phyloP scores from a whole-genome alignment of 2,888 invertebrate genomes.

The Agrochola macilenta region DNA sequence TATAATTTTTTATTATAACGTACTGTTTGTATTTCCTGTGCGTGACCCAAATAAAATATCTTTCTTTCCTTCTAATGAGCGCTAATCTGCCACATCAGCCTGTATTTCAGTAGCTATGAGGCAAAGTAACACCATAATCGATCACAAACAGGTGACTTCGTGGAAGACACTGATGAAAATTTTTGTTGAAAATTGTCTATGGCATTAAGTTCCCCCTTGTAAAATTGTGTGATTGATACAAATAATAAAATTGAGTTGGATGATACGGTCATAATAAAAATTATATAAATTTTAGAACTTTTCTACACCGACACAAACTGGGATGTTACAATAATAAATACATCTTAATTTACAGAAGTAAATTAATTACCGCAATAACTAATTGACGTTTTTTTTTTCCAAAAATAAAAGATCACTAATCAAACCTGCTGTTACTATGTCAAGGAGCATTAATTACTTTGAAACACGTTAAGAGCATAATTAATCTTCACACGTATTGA shows the following conservation, averaged over 20 bases:
- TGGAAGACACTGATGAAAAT: neutral
- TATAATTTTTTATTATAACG: too few relatives aligned
- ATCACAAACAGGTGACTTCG: neutral
- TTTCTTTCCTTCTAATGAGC: neutral
- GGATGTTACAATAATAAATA: neutral
- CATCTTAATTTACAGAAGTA: constrained; percentile 26
- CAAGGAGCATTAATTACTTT: constrained; percentile 68
- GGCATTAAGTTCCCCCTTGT: neutral
- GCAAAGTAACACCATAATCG: neutral
- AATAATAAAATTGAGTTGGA: neutral
- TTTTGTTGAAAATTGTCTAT: neutral
- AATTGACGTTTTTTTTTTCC: constrained; percentile 34
- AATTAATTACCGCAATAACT: constrained; percentile 18
- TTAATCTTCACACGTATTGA: constrained; percentile 56
- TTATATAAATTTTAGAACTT: neutral
- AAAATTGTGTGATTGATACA: neutral
- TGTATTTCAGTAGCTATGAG: neutral
- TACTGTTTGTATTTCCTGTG: too few relatives aligned
- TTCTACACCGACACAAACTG: neutral
- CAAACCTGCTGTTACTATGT: constrained; percentile 61
- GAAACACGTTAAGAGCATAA: constrained; percentile 58
- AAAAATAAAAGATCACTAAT: constrained; percentile 18
- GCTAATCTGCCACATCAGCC: neutral
- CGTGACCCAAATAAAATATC: too few relatives aligned
- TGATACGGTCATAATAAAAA: neutral